These are phyloP conservation scores for Emydoidea blandingii DNA, from an alignment of 2,797 vertebrate genomes.

Conservation along the genomic window DNA sequence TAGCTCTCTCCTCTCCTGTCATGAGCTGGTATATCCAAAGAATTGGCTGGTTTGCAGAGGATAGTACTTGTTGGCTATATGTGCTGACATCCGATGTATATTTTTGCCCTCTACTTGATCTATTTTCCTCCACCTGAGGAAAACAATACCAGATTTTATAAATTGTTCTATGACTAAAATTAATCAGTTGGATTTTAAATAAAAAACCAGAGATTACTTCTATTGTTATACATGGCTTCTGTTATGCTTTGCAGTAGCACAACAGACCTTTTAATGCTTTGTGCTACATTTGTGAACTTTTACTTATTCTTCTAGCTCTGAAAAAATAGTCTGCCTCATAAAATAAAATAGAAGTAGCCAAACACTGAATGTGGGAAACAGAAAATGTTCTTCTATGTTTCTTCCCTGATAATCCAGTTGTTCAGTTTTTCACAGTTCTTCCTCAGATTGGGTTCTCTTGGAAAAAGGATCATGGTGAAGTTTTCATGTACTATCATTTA, in stretches of 20 bases:
- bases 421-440: background rate
- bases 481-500: background rate
- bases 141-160: background rate
- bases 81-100: background rate
- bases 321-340: background rate
- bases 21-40: background rate
- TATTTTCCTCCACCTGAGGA: background rate
- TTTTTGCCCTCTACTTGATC: background rate
- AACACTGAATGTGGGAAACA: background rate
- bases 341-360: background rate
- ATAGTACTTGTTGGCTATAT: conserved; percentile 9
- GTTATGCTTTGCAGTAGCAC: background rate
- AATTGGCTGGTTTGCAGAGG: background rate
- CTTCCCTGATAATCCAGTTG: background rate
- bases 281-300: background rate
- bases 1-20: background rate
- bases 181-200: background rate
- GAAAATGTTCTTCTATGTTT: background rate
- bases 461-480: background rate
- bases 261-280: background rate
- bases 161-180: background rate
- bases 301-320: background rate
- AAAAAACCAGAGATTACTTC: background rate
- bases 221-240: background rate
- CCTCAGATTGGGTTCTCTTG: background rate